These are phyloP conservation scores for Ptilorrhoa leucosticta DNA, from an alignment of 2,113 vertebrate species.

Conservation along the genomic window DNA sequence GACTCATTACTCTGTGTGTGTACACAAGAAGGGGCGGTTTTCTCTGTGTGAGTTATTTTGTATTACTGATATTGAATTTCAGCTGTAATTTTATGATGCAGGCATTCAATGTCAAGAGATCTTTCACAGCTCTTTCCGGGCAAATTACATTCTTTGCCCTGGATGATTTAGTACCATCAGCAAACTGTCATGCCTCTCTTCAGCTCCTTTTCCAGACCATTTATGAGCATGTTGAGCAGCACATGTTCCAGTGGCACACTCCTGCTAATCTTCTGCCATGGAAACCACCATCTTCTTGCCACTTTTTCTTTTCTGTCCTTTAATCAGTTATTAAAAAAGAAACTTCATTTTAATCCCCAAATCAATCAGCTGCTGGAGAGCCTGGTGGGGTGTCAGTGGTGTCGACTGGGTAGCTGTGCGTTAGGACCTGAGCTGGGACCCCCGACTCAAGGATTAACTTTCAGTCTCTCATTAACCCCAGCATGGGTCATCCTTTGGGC, in stretches of 20 bases:
- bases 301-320: background rate
- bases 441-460: background rate
- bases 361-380: background rate
- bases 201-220: slow-evolving; percentile 56
- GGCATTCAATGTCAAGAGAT: slow-evolving; percentile 10
- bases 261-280: background rate
- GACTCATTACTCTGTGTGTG: background rate
- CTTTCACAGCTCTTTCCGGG: slow-evolving; percentile 22
- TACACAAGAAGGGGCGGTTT: background rate
- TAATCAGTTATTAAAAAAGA: background rate
- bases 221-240: slow-evolving; percentile 41
- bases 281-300: background rate
- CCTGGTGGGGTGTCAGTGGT: background rate
- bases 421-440: background rate
- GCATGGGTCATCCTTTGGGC: background rate
- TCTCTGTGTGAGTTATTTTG: background rate
- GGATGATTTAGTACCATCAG: slow-evolving; percentile 45
- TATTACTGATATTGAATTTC: slow-evolving; percentile 11
- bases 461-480: background rate
- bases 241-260: background rate
- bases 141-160: slow-evolving; percentile 37
- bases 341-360: background rate
- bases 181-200: slow-evolving; percentile 33
- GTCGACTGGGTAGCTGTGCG: background rate
- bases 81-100: background rate